phyloP scores from a whole-genome alignment of 2,888 invertebrate species.

The Elgonia sp. region DNA sequence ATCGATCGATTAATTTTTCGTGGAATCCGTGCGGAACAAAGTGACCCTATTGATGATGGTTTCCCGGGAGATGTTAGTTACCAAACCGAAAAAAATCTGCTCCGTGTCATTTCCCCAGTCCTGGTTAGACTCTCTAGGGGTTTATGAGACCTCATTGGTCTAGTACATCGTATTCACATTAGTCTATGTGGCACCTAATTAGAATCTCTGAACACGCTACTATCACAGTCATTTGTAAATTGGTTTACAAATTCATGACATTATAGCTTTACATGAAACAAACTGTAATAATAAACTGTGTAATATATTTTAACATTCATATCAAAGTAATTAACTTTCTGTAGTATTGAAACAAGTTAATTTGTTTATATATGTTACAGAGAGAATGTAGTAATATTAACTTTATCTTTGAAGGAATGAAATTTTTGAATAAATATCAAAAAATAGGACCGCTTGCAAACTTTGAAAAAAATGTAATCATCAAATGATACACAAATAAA shows the following conservation, averaged over 20 bases:
- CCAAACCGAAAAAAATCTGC: conserved; percentile 51
- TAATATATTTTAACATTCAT: too few species aligned
- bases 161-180: conserved; percentile 69
- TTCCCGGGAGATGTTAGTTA: conserved; percentile 60
- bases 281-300: too few species aligned
- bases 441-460: too few species aligned
- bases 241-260: conserved; percentile 32
- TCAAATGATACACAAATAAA: too few species aligned
- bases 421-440: too few species aligned
- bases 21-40: conserved; percentile 21
- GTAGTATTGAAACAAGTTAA: too few species aligned
- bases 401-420: too few species aligned
- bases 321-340: too few species aligned
- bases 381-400: too few species aligned
- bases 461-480: too few species aligned
- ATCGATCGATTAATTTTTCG: conserved; percentile 43
- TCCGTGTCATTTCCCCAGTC: conserved; percentile 47
- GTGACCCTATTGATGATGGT: conserved; percentile 47
- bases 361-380: too few species aligned
- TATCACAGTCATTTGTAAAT: conserved; percentile 38
- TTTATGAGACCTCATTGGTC: conserved; percentile 68
- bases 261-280: too few species aligned
- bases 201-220: conserved; percentile 56
- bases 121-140: conserved; percentile 55
- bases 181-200: conserved; percentile 67